phyloP scores from a whole-genome alignment of 2,888 invertebrate species.

The Pogonocherus hispidulus region DNA sequence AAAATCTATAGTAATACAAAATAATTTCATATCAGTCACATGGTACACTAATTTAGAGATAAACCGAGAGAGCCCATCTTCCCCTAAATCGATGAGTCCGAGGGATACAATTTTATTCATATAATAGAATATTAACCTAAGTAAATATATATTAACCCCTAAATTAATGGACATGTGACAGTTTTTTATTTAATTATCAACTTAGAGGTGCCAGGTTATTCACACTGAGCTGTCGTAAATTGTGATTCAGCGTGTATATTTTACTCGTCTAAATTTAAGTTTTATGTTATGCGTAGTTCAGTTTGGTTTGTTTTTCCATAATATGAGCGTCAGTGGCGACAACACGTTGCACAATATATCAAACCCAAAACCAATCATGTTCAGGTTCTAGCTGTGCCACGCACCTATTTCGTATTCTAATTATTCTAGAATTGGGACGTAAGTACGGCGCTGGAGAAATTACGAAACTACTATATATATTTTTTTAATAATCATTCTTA shows the following conservation, averaged over 20 bases:
- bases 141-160: no score
- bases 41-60: no score
- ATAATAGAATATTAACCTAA: no score
- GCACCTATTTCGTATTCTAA: neutral
- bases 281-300: neutral
- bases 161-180: no score
- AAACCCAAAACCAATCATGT: neutral
- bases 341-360: neutral
- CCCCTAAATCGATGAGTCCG: no score
- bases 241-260: neutral
- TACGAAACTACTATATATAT: neutral
- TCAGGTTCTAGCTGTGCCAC: no score
- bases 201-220: constrained; percentile 1
- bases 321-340: neutral
- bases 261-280: neutral
- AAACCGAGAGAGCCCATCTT: no score
- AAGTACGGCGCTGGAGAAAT: neutral
- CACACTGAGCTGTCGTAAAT: neutral
- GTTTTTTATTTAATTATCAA: constrained; percentile 13
- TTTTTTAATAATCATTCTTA: neutral
- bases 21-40: no score
- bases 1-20: no score
- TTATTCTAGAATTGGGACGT: neutral
- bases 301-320: neutral
- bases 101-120: no score